Evolutionary conservation across 2,888 invertebrate species (phyloP), one percentile per base, ranked within the genome.

Genomic region (Polyommatus iphigenia): DNA sequence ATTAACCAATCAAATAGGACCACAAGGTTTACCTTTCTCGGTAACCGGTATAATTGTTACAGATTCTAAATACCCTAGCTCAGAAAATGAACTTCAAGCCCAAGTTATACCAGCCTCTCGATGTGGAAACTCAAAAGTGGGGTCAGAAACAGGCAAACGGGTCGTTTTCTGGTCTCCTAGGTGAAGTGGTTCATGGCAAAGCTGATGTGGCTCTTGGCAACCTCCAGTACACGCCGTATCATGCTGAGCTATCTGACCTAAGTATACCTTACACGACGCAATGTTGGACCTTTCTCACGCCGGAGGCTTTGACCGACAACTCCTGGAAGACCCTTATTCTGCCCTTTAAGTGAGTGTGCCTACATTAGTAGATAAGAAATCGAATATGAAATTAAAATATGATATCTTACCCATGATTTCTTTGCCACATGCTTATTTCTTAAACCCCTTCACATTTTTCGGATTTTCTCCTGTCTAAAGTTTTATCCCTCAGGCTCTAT

Each of bases 251-350:
- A 72, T 95, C 97, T 83, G 98, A 98, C 87, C 89, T 98, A 62
- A 96, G 96, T 77, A 93, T 95, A 75, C 97, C 98, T 0, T 98
- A 98, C 81, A 96, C 96, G n/a, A 95, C 96, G 0, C 97, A 97
- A 85, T 98, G 98, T 84, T 94, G 97, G 83, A 98, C 98, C 0
- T 98, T 98, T 85, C 87, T 98, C 24, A 97, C 98, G 0, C 97
- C 97, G 0, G 97, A 97, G 89, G 96, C 97, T 0, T 91, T 96
- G 24, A 95, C 95, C 1, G 97, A 98, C 85, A 97, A 97, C 84
- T 97, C 97, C 0, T 98, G 98, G 98, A 96, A 96, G 87, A 97
- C 97, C 0, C 91, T 98, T 8, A 96, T 97, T 84, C 90, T 97
- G 82, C 98, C 98, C 0, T 97, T 98, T 85, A 96, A 95, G 97